Base-by-base conservation (phyloP, 2,797 vertebrate species). In the Luscinia luscinia region DNA sequence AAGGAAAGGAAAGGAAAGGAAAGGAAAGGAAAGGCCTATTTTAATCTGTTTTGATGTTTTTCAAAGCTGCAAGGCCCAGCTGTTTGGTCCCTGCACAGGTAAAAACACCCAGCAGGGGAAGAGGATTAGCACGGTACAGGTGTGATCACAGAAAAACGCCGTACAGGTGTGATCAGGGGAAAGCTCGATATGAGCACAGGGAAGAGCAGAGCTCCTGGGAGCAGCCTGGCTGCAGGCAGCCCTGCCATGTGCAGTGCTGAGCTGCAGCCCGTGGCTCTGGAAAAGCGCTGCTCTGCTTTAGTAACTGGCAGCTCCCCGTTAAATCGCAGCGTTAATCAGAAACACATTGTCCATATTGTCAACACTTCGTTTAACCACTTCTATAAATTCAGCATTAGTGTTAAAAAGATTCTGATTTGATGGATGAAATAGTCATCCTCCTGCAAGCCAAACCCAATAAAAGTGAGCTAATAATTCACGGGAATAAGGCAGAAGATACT, bases 281-380 rank as follows among this genome's bases (percentile, higher is more conserved):
- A 96, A 96, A 94, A 86, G 73, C 17, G 24, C 97, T 77, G 96
- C 95, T 66, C 94, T 40, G 79, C 76, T 96, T 96, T 87, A 96
- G 97, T 63, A 83, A 96, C 94, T 97, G 97, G 97, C 98, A 95
- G 97, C 88, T 94, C 80, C 92, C 43, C 84, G 90, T 54, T 69
- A 96, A 97, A 97, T 96, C 85, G 81, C 97, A 88, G 97, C 79
- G 95, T 96, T 98, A 98, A 98, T 98, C 97, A 97, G 97, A 98
- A 98, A 98, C 98, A 98, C 96, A 96, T 97, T 97, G 97, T 97
- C 97, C 95, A 80, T 87, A 96, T 97, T 98, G 98, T 98, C 98
- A 98, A 97, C 97, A 97, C 97, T 97, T 97, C 92, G 75, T 97
- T 97, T 97, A 98, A 98, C 97, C 97, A 97, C 97, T 97, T 97